These are phyloP conservation scores for Dasypus novemcinctus DNA, from an alignment of 2,113 vertebrate genomes.

Conservation along the genomic window DNA sequence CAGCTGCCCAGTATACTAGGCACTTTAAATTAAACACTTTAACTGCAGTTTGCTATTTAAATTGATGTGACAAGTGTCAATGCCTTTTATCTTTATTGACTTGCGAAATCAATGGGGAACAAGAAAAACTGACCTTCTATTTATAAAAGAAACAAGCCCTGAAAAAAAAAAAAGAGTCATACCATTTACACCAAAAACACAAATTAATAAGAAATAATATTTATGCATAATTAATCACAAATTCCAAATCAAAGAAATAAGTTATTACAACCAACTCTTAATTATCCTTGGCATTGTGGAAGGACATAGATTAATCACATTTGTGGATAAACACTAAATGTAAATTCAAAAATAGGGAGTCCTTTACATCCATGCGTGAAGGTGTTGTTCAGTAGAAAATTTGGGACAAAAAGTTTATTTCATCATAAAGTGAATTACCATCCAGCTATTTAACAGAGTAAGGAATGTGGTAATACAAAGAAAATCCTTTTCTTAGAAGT, in stretches of 20 bases:
- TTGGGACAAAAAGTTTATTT: neutral
- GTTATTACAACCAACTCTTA: conserved; percentile 9
- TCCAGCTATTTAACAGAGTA: neutral
- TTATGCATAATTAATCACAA: conserved; percentile 43
- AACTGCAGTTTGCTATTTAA: neutral
- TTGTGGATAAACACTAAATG: neutral
- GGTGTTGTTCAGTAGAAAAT: neutral
- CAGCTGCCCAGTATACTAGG: neutral
- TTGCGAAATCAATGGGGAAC: neutral
- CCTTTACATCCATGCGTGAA: neutral
- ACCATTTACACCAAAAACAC: conserved; percentile 20
- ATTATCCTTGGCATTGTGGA: conserved; percentile 30
- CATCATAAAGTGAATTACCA: neutral
- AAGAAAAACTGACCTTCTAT: neutral
- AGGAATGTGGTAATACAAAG: neutral
- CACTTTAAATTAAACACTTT: neutral
- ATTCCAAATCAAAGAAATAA: conserved; percentile 26
- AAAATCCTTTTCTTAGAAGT: neutral
- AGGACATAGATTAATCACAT: neutral
- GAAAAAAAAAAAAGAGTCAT: neutral
- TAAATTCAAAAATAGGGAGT: conserved; percentile 4
- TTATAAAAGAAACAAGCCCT: neutral
- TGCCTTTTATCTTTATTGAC: conserved; percentile 11
- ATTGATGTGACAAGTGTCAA: neutral
- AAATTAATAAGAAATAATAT: conserved; percentile 39